A percentile compares a stretch with the other conserved stretches of the same genome.
These are phyloP conservation scores for Bicyclus anynana DNA, from an alignment of 1,140 invertebrate species.

Conservation along the genomic window DNA sequence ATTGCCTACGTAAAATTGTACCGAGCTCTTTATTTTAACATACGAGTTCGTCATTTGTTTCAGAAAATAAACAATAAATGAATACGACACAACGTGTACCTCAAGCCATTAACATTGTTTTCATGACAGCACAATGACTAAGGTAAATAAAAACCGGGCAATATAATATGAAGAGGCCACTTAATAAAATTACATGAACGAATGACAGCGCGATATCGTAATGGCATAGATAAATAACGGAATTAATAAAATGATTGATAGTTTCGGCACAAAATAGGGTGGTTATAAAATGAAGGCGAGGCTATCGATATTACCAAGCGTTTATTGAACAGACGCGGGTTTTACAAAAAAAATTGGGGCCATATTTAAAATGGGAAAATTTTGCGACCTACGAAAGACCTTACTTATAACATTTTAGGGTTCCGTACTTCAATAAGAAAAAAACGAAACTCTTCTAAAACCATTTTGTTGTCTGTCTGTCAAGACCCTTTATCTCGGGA, in stretches of 20 bases:
- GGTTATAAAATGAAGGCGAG: conserved; percentile 29
- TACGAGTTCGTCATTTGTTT: conserved; percentile 1
- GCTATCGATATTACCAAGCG: conserved; percentile 13
- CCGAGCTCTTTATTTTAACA: conserved; percentile 2
- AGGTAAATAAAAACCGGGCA: conserved; percentile 25
- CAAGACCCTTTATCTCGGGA: too few relatives aligned
- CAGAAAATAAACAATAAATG: conserved; percentile 4
- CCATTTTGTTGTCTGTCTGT: too few relatives aligned
- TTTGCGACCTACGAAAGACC: too few relatives aligned
- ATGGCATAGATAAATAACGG: conserved; percentile 55
- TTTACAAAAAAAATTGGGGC: not conserved
- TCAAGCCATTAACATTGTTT: conserved; percentile 7
- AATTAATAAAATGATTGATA: conserved; percentile 66
- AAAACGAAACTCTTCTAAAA: too few relatives aligned
- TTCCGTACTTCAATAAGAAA: not conserved
- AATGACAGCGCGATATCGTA: conserved; percentile 57
- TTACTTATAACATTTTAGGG: not conserved
- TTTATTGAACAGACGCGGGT: conserved; percentile 4
- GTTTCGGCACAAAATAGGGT: conserved; percentile 35
- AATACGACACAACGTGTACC: not conserved
- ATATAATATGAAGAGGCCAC: conserved; percentile 43
- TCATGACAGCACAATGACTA: conserved; percentile 22
- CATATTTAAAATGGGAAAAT: not conserved
- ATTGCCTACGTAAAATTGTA: too few relatives aligned
- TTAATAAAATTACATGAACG: conserved; percentile 61